A percentile compares a stretch with the other conserved stretches of the same genome.
Conservation (phyloP, 1,140 invertebrate genomes). For the Caenorhabditis remanei region DNA sequence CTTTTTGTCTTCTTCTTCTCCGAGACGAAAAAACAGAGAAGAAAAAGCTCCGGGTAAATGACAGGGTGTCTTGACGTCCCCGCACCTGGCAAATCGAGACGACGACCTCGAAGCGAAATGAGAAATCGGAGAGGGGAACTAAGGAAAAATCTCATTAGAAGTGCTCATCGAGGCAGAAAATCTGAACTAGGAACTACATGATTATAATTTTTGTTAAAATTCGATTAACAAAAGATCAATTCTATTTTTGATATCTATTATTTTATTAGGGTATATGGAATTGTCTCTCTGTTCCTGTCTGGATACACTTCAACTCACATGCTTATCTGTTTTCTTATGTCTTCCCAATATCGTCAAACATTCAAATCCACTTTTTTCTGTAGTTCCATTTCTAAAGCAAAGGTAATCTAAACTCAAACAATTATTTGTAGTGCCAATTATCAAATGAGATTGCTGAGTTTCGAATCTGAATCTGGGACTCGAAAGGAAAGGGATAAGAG, state of each 20-base stretch:
- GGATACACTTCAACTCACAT: background rate
- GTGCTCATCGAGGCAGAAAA: constrained; percentile 30
- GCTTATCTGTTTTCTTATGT: background rate
- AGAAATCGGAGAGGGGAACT: background rate
- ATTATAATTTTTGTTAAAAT: background rate
- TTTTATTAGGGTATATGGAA: background rate
- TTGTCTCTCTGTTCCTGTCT: background rate
- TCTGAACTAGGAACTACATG: background rate
- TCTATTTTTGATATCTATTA: background rate
- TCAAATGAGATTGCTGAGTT: too few species aligned
- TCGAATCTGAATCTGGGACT: too few species aligned
- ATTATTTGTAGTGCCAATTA: too few species aligned
- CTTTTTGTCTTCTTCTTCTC: background rate
- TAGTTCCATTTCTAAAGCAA: background rate
- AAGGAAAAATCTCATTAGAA: constrained; percentile 20
- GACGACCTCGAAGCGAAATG: background rate
- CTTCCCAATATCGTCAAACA: background rate
- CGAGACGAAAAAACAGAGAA: background rate
- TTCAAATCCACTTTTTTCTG: background rate
- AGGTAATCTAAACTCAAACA: too few species aligned
- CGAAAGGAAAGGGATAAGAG: constrained; percentile 26
- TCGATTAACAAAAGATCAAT: background rate
- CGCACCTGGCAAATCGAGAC: constrained; percentile 45
- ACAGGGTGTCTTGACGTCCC: constrained; percentile 54
- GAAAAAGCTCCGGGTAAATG: constrained; percentile 47